Evolutionary conservation across 2,113 vertebrate genomes (phyloP).

Genomic region (Marcusenius ussheri): DNA sequence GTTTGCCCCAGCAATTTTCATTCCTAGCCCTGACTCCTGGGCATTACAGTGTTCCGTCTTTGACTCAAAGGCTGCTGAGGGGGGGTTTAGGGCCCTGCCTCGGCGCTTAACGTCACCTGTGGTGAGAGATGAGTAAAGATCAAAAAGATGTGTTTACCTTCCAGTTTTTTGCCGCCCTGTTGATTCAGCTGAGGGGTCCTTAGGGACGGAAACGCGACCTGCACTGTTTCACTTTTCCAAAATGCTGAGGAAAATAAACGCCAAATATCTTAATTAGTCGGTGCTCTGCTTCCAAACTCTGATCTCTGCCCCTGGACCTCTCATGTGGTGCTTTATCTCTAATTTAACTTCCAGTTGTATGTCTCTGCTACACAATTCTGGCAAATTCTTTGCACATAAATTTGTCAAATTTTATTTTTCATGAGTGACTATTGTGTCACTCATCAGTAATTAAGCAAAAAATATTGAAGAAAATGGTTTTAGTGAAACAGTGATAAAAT

Average conservation of each 20-base stretch:
- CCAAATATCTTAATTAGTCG: slow-evolving; percentile 1
- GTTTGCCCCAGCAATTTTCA: background rate
- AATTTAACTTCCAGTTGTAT: background rate
- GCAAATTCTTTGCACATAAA: background rate
- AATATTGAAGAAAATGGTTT: background rate
- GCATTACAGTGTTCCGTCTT: background rate
- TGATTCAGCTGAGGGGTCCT: background rate
- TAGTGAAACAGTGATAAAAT: background rate
- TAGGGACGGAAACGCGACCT: background rate
- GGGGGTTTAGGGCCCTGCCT: background rate
- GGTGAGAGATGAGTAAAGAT: background rate
- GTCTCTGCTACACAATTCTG: background rate
- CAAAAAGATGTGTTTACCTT: background rate
- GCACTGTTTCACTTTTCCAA: background rate
- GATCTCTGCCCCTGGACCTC: background rate
- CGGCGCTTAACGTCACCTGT: background rate
- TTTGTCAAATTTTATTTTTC: background rate
- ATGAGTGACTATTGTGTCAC: background rate
- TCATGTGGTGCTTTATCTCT: background rate
- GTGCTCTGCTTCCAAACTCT: background rate
- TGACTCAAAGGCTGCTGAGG: background rate
- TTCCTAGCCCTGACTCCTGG: background rate
- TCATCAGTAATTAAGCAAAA: background rate
- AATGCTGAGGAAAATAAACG: background rate
- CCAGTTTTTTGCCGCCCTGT: background rate